These are phyloP conservation scores for Ophonus ardosiacus DNA, from an alignment of 2,888 invertebrate species.

Conservation along the genomic window DNA sequence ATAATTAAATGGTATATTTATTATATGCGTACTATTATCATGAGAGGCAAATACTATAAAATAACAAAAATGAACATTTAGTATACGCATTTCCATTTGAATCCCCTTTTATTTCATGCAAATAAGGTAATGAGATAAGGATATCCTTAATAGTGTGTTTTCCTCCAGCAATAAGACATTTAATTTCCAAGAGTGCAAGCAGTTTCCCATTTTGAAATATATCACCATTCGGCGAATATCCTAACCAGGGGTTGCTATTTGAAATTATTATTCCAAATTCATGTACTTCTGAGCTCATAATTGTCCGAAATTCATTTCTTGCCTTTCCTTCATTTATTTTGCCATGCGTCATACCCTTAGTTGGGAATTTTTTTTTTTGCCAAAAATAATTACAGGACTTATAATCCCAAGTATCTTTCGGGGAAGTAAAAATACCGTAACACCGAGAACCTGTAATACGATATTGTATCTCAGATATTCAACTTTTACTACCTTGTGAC, in stretches of 20 bases:
- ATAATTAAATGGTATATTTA: no score
- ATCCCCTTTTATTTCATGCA: background rate
- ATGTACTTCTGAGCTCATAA: constrained; percentile 24
- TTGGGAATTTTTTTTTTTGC: constrained; percentile 55
- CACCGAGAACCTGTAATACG: constrained; percentile 63
- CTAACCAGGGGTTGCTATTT: no score
- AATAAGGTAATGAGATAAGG: background rate
- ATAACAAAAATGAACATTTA: constrained; percentile 5
- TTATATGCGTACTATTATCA: background rate
- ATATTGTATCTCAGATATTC: constrained; percentile 61
- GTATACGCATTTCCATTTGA: constrained; percentile 18
- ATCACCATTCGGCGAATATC: constrained; percentile 62
- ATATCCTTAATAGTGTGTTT: background rate
- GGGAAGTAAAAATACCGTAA: constrained; percentile 61
- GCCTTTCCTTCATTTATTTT: constrained; percentile 54
- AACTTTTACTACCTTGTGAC: constrained; percentile 1
- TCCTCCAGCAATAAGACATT: no score
- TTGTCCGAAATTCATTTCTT: constrained; percentile 52
- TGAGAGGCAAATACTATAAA: background rate
- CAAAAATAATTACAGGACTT: constrained; percentile 63
- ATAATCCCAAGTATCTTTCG: no score
- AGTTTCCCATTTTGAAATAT: constrained; percentile 61
- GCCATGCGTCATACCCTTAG: constrained; percentile 62
- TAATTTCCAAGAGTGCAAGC: constrained; percentile 63
- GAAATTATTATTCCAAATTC: constrained; percentile 62